Evolutionary conservation across 2,888 invertebrate genomes (phyloP), one percentile per base, ranked within the genome.

Genomic region (Eilema caniola): DNA sequence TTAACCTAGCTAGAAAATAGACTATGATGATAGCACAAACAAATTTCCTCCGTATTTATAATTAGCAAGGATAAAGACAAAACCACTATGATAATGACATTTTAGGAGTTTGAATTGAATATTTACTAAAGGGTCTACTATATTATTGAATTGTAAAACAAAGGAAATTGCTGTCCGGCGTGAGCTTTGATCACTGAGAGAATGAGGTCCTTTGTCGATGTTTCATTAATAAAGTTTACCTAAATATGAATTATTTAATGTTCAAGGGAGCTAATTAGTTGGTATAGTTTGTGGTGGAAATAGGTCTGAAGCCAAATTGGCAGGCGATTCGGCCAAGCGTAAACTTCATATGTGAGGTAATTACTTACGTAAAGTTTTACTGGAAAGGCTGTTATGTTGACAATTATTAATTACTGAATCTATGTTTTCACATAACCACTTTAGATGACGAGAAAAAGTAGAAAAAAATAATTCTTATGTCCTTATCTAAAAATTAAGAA

Each of bases 271-370:
- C 72, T 86, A 86, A 86, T 86, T 86, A 83, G 81, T 72, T 75
- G 73, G 67, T 78, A 69, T 78, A 79, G 77, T 82, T 81, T 76
- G 71, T 73, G 67, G 70, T 69, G 73, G 41, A 71, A 33, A 24
- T 66, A 76, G 77, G 72, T 78, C 75, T 71, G 66, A 66, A 77
- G 69, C 68, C 59, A 86, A 88, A 87, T 87, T 86, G 81, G 86
- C 82, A 82, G 76, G 80, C 53, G 71, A 84, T 81, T 82, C 80
- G 81, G 76, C 70, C 83, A 81, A 76, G 84, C 79, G 76, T 83
- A 84, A 86, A 85, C 78, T 82, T 81, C 77, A 73, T 78, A 83
- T 83, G 82, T 79, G 75, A 71, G 73, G 66, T 68, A 69, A 23
- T 33, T 23, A 63, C 73, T 33, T 23, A 63, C 74, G 23, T 61